phyloP scores from a whole-genome alignment of 1,140 invertebrate species.

The Lanistes nyassanus region DNA sequence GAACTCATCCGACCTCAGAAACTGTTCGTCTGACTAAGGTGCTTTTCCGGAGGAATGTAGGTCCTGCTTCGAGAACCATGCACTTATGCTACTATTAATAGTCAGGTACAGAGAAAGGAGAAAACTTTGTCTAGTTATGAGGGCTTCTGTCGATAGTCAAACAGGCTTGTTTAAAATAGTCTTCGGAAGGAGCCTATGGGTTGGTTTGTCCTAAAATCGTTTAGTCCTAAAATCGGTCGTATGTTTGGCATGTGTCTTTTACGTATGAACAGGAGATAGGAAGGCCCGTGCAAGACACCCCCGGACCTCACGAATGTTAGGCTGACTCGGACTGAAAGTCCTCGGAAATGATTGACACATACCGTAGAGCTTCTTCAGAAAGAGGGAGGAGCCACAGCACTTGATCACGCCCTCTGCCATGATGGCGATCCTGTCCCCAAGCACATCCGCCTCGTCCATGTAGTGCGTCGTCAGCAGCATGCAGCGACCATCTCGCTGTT shows the following conservation, averaged over 20 bases:
- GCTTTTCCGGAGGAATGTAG: no score
- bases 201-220: neutral
- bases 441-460: slow-evolving; percentile 76
- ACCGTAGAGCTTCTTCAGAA: slow-evolving; percentile 87
- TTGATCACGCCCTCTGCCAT: slow-evolving; percentile 83
- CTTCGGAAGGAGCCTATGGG: neutral
- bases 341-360: neutral
- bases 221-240: neutral
- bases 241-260: no score
- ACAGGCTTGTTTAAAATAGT: neutral
- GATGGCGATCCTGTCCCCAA: slow-evolving; percentile 87
- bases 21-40: no score
- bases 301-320: no score
- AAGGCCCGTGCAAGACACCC: no score
- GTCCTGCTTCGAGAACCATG: no score
- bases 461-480: slow-evolving; percentile 75
- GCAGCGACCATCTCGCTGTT: slow-evolving; percentile 73
- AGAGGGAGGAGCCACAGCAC: slow-evolving; percentile 85
- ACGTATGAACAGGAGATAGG: no score
- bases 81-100: no score
- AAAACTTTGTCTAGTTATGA: no score
- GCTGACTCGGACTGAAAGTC: neutral
- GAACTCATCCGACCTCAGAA: no score
- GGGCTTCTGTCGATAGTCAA: no score
- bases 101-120: no score